phyloP scores from a whole-genome alignment of 1,140 invertebrate genomes.

The Drosophila lini region DNA sequence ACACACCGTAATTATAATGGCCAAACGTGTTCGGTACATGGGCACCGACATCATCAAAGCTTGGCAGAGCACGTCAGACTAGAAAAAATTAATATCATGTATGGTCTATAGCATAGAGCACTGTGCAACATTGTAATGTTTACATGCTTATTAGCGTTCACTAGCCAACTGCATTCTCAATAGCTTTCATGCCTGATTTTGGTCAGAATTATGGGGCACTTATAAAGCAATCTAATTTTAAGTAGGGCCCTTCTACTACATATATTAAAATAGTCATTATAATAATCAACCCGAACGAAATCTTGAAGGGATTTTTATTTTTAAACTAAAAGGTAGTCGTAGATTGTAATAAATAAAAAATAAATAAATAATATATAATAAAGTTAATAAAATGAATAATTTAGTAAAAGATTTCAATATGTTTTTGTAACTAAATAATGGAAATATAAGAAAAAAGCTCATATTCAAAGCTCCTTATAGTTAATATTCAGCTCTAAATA shows the following conservation, averaged over 20 bases:
- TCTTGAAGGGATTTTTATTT: too few species aligned
- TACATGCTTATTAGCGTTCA: constrained; percentile 13
- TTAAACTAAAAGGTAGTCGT: not conserved
- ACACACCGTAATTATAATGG: constrained; percentile 57
- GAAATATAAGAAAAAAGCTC: too few species aligned
- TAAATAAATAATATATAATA: too few species aligned
- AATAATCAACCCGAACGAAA: not conserved
- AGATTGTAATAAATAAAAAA: too few species aligned
- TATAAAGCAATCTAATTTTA: constrained; percentile 2
- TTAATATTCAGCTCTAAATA: too few species aligned
- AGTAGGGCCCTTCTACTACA: not conserved
- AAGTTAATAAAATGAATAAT: too few species aligned
- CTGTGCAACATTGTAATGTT: constrained; percentile 25
- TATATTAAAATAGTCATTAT: constrained; percentile 2
- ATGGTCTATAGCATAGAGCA: constrained; percentile 10
- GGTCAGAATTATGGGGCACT: constrained; percentile 6
- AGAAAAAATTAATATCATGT: constrained; percentile 18
- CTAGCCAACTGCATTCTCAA: constrained; percentile 1
- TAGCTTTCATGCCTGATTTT: constrained; percentile 17
- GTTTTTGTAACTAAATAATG: too few species aligned
- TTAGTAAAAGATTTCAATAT: too few species aligned
- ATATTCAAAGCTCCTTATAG: too few species aligned
- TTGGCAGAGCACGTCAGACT: constrained; percentile 21
- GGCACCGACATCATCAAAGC: constrained; percentile 19
- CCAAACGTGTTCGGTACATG: constrained; percentile 52